phyloP scores from a whole-genome alignment of 2,888 invertebrate genomes.

The Bhutanitis thaidina region DNA sequence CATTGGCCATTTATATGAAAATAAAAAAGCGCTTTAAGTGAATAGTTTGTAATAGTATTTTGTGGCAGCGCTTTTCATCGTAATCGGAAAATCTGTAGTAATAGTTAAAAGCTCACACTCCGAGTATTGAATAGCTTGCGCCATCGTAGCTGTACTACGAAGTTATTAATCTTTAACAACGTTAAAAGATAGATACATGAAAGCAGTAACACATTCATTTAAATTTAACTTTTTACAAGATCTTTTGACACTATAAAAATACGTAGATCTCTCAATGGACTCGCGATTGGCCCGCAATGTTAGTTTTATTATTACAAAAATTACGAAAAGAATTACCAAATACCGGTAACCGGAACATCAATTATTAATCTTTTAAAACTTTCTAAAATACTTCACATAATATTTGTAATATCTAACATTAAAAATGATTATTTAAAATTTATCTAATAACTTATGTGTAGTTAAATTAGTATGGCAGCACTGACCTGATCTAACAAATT shows the following conservation, averaged over 20 bases:
- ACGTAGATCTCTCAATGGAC: constrained; percentile 33
- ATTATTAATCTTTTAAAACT: neutral
- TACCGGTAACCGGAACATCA: no score
- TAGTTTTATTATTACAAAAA: constrained; percentile 18
- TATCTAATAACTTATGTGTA: neutral
- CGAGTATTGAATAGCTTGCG: no score
- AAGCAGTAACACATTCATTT: neutral
- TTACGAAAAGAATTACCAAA: neutral
- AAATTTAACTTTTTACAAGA: neutral
- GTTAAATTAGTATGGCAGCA: constrained; percentile 9
- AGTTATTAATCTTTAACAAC: no score
- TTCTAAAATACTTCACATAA: constrained; percentile 3
- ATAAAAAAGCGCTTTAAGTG: no score
- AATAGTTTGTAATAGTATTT: no score
- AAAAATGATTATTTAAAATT: neutral
- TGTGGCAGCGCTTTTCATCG: no score
- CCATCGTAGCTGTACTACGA: no score
- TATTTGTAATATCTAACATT: constrained; percentile 9
- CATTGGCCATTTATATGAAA: no score
- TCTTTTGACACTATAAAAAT: constrained; percentile 31
- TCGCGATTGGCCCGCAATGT: constrained; percentile 36
- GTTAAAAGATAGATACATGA: neutral
- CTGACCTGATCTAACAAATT: neutral
- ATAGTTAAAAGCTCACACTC: no score
- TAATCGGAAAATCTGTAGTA: no score